Evolutionary conservation across 35 echinoderm and acorn worm genomes (phyloP).

Genomic region (Chiridota heheva): DNA sequence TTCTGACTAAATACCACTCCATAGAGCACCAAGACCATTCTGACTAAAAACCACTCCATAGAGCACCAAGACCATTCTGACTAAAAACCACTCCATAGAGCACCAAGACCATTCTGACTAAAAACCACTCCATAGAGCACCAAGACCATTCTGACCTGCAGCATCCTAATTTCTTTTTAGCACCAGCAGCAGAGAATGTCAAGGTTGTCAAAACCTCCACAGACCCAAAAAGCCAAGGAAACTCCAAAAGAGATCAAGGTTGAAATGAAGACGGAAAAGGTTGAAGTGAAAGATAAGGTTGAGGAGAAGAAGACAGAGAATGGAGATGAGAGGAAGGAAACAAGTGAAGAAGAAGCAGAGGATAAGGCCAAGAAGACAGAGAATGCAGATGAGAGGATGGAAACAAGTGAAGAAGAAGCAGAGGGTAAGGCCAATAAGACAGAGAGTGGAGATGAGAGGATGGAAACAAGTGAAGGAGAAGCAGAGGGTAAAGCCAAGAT

Average conservation of each 20-base stretch:
- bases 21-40: slow-evolving; percentile 17
- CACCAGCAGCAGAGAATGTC: slow-evolving; percentile 31
- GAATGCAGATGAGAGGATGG: not conserved
- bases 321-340: too few relatives aligned
- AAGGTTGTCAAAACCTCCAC: slow-evolving; percentile 58
- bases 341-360: not conserved
- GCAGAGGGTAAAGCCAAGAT: slow-evolving; percentile 57
- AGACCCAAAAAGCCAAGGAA: slow-evolving; percentile 15
- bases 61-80: not conserved
- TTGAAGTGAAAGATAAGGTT: not conserved
- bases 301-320: not conserved
- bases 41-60: not conserved
- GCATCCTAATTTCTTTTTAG: not conserved
- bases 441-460: not conserved
- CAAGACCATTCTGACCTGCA: not conserved
- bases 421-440: slow-evolving; percentile 2
- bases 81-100: not conserved
- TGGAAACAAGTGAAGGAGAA: not conserved
- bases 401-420: not conserved
- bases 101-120: not conserved
- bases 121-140: not conserved
- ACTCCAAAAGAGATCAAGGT: not conserved
- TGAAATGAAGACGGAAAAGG: not conserved
- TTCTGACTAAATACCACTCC: not conserved
- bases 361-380: not conserved